A percentile compares a stretch with the other conserved stretches of the same genome.
phyloP scores from a whole-genome alignment of 1,140 invertebrate species.

The Drosophila ironensis region DNA sequence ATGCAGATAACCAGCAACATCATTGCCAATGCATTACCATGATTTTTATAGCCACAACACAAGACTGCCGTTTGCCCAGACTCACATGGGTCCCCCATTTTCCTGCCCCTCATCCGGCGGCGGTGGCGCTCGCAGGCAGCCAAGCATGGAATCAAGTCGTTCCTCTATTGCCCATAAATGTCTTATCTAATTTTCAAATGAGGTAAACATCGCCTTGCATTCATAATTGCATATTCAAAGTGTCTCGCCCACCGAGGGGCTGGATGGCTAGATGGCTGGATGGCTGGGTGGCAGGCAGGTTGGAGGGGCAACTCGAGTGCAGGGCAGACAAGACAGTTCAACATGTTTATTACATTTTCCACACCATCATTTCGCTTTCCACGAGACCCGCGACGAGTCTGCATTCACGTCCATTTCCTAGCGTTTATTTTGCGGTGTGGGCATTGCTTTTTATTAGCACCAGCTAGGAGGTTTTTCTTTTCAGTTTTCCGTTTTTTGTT shows the following conservation, averaged over 20 bases:
- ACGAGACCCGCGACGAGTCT: constrained; percentile 8
- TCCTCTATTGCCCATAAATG: constrained; percentile 58
- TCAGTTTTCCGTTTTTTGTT: constrained; percentile 1
- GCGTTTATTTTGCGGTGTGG: constrained; percentile 68
- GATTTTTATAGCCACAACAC: too few species aligned
- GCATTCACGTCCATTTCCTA: constrained; percentile 63
- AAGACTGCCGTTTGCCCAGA: too few species aligned
- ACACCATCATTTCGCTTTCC: constrained; percentile 61
- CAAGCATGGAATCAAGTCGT: constrained; percentile 56
- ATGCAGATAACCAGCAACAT: too few species aligned
- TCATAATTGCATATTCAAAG: constrained; percentile 75
- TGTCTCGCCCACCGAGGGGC: constrained; percentile 54
- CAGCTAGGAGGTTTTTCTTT: constrained; percentile 25
- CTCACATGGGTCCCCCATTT: not conserved
- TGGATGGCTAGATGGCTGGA: not conserved
- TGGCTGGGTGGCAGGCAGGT: not conserved
- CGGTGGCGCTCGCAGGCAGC: not conserved
- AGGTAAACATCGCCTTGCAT: constrained; percentile 68
- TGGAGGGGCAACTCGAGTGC: not conserved
- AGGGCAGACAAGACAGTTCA: constrained; percentile 29
- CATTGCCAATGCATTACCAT: too few species aligned
- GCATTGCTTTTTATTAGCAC: constrained; percentile 75
- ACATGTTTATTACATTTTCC: constrained; percentile 79
- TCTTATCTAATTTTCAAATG: constrained; percentile 76
- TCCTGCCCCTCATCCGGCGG: not conserved